Evolutionary conservation across 2,113 vertebrate genomes (phyloP), one percentile per base, ranked within the genome.

Genomic region (Noturus placidus): DNA sequence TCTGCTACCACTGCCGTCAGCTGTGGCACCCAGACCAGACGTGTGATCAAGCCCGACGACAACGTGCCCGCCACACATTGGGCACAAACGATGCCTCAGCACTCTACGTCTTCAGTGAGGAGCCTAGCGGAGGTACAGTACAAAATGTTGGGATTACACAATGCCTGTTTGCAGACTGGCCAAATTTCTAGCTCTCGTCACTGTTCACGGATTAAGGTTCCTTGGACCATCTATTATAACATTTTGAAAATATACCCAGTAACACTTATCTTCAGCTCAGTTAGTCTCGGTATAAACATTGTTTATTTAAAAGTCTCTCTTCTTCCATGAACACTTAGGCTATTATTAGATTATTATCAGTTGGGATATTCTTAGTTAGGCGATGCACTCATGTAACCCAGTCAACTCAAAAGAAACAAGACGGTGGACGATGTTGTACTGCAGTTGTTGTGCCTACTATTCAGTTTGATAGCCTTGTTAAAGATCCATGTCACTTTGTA

Each of bases 1-100:
- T 97, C 94, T 97, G 96, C 92, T 97, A 96, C 94, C 96, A 96
- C 95, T 97, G 97, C 89, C 95, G 95, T 54, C 96, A 97, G 94
- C 95, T 95, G 87, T 97, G 97, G 97, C 96, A 97, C 84, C 96
- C 96, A 0, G 93, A 96, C 0, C 92, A 96, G 91, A 96, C 96
- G 11, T 97, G 97, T 9, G 94, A 92, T 81, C 94, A 95, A 38
- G 95, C 96, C 57, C 94, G 95, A 70, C 94, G 95, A 19, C 95
- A 95, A 90, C 92, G 96, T 4, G 92, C 95, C 19, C 95, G 93
- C 72, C 94, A 96, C 91, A 91, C 94, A 1, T 93, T 94, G 4
- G 89, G 92, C 7, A 91, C 93, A 86, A 91, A 91, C 22, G 94
- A 93, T 54, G 90, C 93, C 30, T 91, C 95, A 7, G 92, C 94